phyloP scores from a whole-genome alignment of 2,797 vertebrate species.

The Megalops cyprinoides region DNA sequence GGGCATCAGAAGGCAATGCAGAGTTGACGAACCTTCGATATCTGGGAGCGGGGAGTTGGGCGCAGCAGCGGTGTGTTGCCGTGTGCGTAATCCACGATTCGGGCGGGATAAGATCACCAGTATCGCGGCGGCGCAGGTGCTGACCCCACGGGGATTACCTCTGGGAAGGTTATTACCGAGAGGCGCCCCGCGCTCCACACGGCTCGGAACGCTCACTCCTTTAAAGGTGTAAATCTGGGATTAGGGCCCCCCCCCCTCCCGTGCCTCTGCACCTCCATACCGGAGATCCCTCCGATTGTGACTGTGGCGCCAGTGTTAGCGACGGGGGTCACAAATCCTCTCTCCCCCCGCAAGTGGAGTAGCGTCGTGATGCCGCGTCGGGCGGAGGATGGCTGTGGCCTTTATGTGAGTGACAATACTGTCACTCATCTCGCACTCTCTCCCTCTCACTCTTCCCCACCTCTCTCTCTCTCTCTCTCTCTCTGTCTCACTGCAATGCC shows the following conservation, averaged over 20 bases:
- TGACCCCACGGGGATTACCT: neutral
- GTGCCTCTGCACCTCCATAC: neutral
- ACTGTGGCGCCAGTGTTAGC: no score
- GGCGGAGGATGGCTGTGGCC: no score
- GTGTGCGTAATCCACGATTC: neutral
- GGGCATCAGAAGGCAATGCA: neutral
- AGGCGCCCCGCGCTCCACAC: neutral
- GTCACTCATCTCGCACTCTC: neutral
- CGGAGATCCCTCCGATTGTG: neutral
- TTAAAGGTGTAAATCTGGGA: neutral
- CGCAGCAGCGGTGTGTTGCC: neutral
- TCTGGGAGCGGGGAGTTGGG: neutral
- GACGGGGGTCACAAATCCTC: neutral
- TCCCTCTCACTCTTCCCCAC: neutral
- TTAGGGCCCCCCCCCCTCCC: neutral
- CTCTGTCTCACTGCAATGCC: neutral
- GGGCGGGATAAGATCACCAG: neutral
- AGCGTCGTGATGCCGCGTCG: neutral
- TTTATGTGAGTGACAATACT: neutral
- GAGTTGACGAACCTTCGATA: neutral
- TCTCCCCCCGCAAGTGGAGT: neutral
- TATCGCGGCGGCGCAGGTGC: neutral
- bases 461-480: neutral
- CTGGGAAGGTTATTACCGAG: neutral
- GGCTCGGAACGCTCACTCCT: neutral